These are phyloP conservation scores for Coelopa pilipes DNA, from an alignment of 2,888 invertebrate species.

Conservation along the genomic window DNA sequence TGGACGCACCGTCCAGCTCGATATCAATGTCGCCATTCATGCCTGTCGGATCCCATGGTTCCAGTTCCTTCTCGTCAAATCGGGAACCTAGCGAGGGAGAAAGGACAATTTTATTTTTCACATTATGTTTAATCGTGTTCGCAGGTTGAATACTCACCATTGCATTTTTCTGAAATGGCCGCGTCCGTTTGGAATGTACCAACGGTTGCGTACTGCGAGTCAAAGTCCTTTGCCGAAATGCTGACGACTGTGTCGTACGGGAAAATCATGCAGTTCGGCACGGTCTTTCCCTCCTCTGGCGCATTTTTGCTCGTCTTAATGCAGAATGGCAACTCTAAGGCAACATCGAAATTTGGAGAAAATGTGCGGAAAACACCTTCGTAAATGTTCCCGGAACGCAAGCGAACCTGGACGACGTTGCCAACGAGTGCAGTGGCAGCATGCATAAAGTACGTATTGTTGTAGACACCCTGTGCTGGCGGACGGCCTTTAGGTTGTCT, in stretches of 20 bases:
- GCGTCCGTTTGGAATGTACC: slow-evolving; percentile 91
- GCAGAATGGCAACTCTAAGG: slow-evolving; percentile 87
- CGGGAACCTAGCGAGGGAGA: slow-evolving; percentile 54
- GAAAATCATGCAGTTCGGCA: slow-evolving; percentile 72
- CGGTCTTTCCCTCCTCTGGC: slow-evolving; percentile 59
- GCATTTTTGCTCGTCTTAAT: slow-evolving; percentile 60
- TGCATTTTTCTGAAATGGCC: slow-evolving; percentile 85
- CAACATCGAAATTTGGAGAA: slow-evolving; percentile 88
- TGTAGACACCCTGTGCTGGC: slow-evolving; percentile 86
- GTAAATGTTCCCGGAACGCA: slow-evolving; percentile 85
- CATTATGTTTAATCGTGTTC: neutral
- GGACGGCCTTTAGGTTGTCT: slow-evolving; percentile 67
- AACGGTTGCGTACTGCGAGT: slow-evolving; percentile 88
- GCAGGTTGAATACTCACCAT: slow-evolving; percentile 70
- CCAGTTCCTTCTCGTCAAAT: slow-evolving; percentile 75
- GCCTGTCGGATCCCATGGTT: slow-evolving; percentile 85
- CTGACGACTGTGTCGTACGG: slow-evolving; percentile 85
- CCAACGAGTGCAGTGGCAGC: slow-evolving; percentile 87
- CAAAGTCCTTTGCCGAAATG: slow-evolving; percentile 84
- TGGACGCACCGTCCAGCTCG: slow-evolving; percentile 80
- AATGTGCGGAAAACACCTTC: slow-evolving; percentile 93
- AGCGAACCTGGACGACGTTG: slow-evolving; percentile 82
- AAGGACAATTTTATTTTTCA: neutral
- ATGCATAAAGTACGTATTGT: slow-evolving; percentile 91
- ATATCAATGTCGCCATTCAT: slow-evolving; percentile 72